These are phyloP conservation scores for Nomada fabriciana DNA, from an alignment of 2,888 invertebrate species.

Conservation along the genomic window DNA sequence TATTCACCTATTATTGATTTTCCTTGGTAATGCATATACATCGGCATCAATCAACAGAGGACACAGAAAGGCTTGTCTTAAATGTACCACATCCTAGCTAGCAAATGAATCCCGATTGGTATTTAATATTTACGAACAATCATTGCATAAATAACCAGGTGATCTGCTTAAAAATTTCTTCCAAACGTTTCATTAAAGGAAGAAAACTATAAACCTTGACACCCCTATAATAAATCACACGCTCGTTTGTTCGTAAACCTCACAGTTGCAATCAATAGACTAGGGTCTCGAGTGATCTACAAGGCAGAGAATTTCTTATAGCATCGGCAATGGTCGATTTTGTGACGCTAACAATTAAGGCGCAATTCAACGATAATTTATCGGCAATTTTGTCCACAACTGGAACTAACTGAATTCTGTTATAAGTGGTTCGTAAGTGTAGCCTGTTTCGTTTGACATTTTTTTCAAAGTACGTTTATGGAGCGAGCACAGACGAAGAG, in stretches of 20 bases:
- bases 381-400: constrained; percentile 41
- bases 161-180: constrained; percentile 4
- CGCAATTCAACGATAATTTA: constrained; percentile 51
- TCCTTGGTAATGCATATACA: background rate
- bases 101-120: background rate
- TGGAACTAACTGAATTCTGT: constrained; percentile 15
- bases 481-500: constrained; percentile 8
- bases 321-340: constrained; percentile 28
- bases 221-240: constrained; percentile 19
- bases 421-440: constrained; percentile 37
- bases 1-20: background rate
- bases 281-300: background rate
- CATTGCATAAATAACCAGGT: background rate
- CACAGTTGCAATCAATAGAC: constrained; percentile 15
- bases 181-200: background rate
- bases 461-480: background rate
- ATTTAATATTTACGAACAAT: background rate
- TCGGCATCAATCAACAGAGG: background rate
- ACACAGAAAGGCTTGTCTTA: background rate
- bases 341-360: constrained; percentile 54
- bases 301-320: constrained; percentile 19
- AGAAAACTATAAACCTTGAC: constrained; percentile 14
- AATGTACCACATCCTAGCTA: background rate
- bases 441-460: constrained; percentile 9
- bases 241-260: constrained; percentile 20